A percentile compares a stretch with the other conserved stretches of the same genome.
phyloP scores from a whole-genome alignment of 1,140 invertebrate genomes.

The Tribolium madens region DNA sequence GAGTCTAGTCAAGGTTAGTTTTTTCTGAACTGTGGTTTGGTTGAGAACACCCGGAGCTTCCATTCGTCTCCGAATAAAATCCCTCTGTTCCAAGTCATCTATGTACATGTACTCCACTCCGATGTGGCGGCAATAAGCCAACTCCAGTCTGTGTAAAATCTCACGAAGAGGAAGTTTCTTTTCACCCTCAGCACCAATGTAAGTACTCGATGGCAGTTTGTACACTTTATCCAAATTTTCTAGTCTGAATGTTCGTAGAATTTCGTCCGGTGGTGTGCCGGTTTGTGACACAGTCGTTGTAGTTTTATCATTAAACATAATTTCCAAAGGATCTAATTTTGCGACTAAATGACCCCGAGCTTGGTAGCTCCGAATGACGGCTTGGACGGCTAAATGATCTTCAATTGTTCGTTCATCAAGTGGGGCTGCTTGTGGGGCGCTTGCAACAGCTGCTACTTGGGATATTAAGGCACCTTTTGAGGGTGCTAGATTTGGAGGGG shows the following conservation, averaged over 20 bases:
- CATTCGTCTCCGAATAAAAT: conserved; percentile 96
- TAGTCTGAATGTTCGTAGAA: conserved; percentile 59
- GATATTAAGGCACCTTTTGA: conserved; percentile 82
- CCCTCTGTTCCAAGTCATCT: conserved; percentile 95
- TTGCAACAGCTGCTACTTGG: conserved; percentile 70
- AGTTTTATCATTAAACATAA: conserved; percentile 70
- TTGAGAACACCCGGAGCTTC: conserved; percentile 93
- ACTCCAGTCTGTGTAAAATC: conserved; percentile 91
- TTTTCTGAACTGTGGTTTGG: conserved; percentile 89
- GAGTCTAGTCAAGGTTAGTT: conserved; percentile 69
- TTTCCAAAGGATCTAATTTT: conserved; percentile 93
- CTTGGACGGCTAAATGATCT: conserved; percentile 97
- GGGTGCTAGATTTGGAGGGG: conserved; percentile 84
- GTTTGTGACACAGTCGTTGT: conserved; percentile 66
- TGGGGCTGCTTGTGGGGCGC: conserved; percentile 65
- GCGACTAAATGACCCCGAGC: conserved; percentile 93
- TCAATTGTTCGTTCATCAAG: conserved; percentile 94
- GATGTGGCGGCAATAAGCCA: conserved; percentile 87
- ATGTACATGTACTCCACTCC: conserved; percentile 99
- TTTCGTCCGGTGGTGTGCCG: conserved; percentile 49
- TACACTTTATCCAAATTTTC: conserved; percentile 94
- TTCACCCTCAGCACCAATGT: conserved; percentile 89
- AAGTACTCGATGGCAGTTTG: conserved; percentile 94
- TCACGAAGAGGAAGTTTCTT: conserved; percentile 89
- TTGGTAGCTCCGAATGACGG: conserved; percentile 98